These are phyloP conservation scores for Matsumyia berberina DNA, from an alignment of 2,888 invertebrate genomes.

Conservation along the genomic window DNA sequence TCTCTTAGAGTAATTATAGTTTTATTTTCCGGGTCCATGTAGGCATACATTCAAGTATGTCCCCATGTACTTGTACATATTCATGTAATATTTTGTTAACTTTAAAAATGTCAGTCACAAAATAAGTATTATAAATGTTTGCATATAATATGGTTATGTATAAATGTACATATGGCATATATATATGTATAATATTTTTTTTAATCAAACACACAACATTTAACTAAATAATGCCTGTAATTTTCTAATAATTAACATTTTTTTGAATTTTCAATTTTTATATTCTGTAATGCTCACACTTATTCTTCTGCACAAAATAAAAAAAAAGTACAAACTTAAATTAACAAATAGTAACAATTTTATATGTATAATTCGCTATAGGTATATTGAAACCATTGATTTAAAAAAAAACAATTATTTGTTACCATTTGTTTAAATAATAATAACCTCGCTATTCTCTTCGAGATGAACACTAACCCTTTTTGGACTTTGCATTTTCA, in stretches of 20 bases:
- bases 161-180: constrained; percentile 50
- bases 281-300: constrained; percentile 65
- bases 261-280: constrained; percentile 35
- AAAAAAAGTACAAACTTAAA: constrained; percentile 55
- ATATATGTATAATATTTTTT: too few relatives aligned
- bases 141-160: constrained; percentile 44
- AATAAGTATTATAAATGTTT: constrained; percentile 59
- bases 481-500: constrained; percentile 74
- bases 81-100: constrained; percentile 32
- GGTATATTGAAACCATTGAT: constrained; percentile 56
- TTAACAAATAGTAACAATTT: constrained; percentile 65
- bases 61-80: constrained; percentile 1
- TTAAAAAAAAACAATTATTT: constrained; percentile 37
- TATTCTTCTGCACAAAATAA: constrained; percentile 69
- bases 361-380: constrained; percentile 64
- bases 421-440: constrained; percentile 36
- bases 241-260: constrained; percentile 67
- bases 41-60: constrained; percentile 15
- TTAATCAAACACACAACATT: constrained; percentile 55
- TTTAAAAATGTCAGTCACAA: constrained; percentile 61
- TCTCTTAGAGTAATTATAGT: background rate
- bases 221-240: constrained; percentile 78
- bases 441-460: constrained; percentile 63
- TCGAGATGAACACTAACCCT: constrained; percentile 72
- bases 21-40: background rate